These are phyloP conservation scores for Camponotus fellah DNA, from an alignment of 2,888 invertebrate species.

Conservation along the genomic window DNA sequence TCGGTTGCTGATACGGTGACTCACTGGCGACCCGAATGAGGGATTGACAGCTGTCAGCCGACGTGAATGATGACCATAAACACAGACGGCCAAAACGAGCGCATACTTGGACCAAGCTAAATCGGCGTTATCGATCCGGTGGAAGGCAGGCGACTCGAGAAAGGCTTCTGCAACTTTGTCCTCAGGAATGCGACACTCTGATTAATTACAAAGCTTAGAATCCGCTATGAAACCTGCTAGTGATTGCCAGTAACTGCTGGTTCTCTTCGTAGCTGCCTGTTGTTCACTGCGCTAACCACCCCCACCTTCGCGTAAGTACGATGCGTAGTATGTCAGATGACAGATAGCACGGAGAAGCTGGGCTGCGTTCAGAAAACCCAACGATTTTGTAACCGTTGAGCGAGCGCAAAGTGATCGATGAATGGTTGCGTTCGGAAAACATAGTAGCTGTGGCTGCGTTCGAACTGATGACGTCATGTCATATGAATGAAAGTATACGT, in stretches of 20 bases:
- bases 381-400: not conserved
- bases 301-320: conserved; percentile 25
- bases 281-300: conserved; percentile 13
- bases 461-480: not conserved
- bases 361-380: not conserved
- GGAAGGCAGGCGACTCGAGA: not conserved
- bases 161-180: not conserved
- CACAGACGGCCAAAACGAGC: conserved; percentile 62
- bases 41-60: conserved; percentile 79
- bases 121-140: conserved; percentile 71
- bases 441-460: not conserved
- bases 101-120: conserved; percentile 67
- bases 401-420: not conserved
- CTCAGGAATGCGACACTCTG: not conserved
- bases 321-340: conserved; percentile 45
- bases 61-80: conserved; percentile 68
- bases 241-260: not conserved
- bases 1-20: conserved; percentile 69
- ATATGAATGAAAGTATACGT: too few species aligned
- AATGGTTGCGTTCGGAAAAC: not conserved
- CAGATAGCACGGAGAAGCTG: not conserved
- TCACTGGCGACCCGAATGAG: conserved; percentile 74
- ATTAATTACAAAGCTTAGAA: not conserved
- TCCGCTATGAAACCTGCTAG: not conserved
- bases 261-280: not conserved